Evolutionary conservation across 2,797 vertebrate species (phyloP).

Genomic region (Sebastes dallii): DNA sequence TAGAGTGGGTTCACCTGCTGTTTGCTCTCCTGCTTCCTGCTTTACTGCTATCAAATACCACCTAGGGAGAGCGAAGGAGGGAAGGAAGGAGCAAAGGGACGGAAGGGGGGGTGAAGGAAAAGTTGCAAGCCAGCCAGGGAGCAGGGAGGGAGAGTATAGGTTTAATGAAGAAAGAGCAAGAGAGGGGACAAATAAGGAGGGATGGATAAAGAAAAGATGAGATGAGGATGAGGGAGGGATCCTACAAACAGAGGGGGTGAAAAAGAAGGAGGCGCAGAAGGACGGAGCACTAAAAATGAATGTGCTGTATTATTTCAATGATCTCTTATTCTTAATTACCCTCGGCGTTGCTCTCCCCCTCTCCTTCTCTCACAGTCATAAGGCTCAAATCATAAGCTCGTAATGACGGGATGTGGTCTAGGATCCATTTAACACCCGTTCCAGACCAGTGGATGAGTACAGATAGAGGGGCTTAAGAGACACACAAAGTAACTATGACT

Average conservation of each 20-base stretch:
- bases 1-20: slow-evolving; percentile 87
- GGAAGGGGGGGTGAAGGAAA: slow-evolving; percentile 26
- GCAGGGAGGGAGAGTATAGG: slow-evolving; percentile 1
- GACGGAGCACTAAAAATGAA: slow-evolving; percentile 2
- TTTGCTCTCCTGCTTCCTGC: slow-evolving; percentile 85
- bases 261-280: neutral
- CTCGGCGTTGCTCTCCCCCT: neutral
- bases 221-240: slow-evolving; percentile 18
- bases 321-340: slow-evolving; percentile 45
- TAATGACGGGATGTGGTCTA: slow-evolving; percentile 74
- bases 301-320: neutral
- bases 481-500: slow-evolving; percentile 79
- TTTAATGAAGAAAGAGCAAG: slow-evolving; percentile 9
- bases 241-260: neutral
- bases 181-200: slow-evolving; percentile 7
- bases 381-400: slow-evolving; percentile 66
- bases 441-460: slow-evolving; percentile 73
- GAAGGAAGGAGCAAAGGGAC: slow-evolving; percentile 12
- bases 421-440: slow-evolving; percentile 76
- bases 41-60: slow-evolving; percentile 78
- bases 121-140: slow-evolving; percentile 9
- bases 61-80: slow-evolving; percentile 62
- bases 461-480: slow-evolving; percentile 71
- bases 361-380: slow-evolving; percentile 36
- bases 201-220: slow-evolving; percentile 26